Evolutionary conservation across 1,140 invertebrate species (phyloP).

Genomic region (Drosophila oshimai): DNA sequence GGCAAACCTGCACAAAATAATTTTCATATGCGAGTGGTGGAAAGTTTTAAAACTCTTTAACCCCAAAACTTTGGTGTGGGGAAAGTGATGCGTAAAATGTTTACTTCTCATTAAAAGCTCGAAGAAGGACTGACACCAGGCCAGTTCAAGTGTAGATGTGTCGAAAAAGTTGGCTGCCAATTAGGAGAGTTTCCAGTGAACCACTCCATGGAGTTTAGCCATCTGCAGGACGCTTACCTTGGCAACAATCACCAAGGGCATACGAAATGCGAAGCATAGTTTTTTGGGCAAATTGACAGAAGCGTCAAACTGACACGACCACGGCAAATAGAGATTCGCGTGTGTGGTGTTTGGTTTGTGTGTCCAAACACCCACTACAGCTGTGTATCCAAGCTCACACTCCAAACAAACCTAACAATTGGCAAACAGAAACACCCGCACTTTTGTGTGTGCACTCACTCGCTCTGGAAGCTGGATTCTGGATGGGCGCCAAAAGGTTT

Average conservation of each 20-base stretch:
- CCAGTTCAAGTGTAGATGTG: not conserved
- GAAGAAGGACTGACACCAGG: not conserved
- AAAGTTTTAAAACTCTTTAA: slow-evolving; percentile 15
- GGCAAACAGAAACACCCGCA: slow-evolving; percentile 22
- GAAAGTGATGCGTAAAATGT: slow-evolving; percentile 11
- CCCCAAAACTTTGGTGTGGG: slow-evolving; percentile 1
- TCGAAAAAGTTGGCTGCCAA: slow-evolving; percentile 14
- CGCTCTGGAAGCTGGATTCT: too few species aligned
- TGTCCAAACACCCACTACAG: slow-evolving; percentile 12
- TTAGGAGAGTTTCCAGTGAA: slow-evolving; percentile 1
- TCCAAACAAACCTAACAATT: slow-evolving; percentile 28
- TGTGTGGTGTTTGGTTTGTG: not conserved
- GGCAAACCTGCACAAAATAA: not conserved
- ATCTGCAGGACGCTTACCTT: not conserved
- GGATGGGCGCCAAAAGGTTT: slow-evolving; percentile 57
- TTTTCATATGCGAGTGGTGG: slow-evolving; percentile 1
- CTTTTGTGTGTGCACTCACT: not conserved
- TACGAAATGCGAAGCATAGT: slow-evolving; percentile 49
- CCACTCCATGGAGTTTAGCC: not conserved
- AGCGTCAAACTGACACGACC: slow-evolving; percentile 30
- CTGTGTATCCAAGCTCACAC: too few species aligned
- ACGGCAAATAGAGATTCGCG: slow-evolving; percentile 40
- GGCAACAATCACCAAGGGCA: slow-evolving; percentile 48
- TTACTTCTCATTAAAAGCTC: slow-evolving; percentile 4
- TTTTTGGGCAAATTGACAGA: slow-evolving; percentile 52